Evolutionary conservation across 2,113 vertebrate species (phyloP).

Genomic region (Sylvia atricapilla): DNA sequence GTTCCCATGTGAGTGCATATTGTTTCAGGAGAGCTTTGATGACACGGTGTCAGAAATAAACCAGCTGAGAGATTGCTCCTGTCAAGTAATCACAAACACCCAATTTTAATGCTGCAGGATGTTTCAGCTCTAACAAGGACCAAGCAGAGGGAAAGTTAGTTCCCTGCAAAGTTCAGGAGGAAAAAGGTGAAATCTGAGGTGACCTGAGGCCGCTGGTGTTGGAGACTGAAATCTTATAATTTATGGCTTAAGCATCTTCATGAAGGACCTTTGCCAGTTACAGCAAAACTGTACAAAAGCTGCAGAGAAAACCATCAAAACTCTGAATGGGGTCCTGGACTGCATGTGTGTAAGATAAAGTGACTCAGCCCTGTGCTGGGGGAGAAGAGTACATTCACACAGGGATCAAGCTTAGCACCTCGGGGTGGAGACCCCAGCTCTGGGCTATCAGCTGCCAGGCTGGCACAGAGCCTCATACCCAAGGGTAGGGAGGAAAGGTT

Average conservation of each 20-base stretch:
- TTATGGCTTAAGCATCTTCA: not conserved
- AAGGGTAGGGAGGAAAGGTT: not conserved
- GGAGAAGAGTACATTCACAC: not conserved
- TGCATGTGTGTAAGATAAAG: not conserved
- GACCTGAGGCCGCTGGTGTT: not conserved
- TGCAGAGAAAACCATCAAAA: not conserved
- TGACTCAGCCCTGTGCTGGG: not conserved
- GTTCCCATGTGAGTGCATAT: not conserved
- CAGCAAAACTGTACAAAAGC: not conserved
- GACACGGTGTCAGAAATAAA: slow-evolving; percentile 45
- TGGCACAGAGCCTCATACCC: not conserved
- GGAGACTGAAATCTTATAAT: not conserved
- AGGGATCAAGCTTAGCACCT: not conserved
- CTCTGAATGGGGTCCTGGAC: not conserved
- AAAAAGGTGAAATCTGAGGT: not conserved
- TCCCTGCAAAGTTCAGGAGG: not conserved
- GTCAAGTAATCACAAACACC: slow-evolving; percentile 28
- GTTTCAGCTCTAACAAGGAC: not conserved
- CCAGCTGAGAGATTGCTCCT: not conserved
- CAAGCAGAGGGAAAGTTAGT: not conserved
- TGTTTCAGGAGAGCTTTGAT: slow-evolving; percentile 43
- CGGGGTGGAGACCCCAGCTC: not conserved
- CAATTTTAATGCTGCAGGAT: not conserved
- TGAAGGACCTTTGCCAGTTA: not conserved
- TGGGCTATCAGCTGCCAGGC: not conserved